Evolutionary conservation across 2,888 invertebrate genomes (phyloP).

Genomic region (Latrodectus hesperus): DNA sequence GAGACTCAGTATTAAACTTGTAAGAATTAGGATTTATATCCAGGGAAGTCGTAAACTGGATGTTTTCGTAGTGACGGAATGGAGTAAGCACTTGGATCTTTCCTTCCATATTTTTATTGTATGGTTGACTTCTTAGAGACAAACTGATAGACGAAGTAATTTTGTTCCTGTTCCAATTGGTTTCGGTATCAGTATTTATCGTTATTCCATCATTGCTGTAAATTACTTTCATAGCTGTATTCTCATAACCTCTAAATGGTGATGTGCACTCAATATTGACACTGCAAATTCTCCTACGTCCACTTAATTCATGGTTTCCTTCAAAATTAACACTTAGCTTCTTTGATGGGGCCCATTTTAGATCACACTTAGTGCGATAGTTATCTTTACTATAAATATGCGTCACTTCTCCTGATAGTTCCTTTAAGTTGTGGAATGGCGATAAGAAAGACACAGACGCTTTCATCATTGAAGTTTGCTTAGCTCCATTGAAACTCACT

Average conservation of each 20-base stretch:
- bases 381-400: slow-evolving; percentile 18
- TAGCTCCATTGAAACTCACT: slow-evolving; percentile 15
- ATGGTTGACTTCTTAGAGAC: slow-evolving; percentile 17
- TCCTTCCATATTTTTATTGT: slow-evolving; percentile 53
- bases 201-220: slow-evolving; percentile 57
- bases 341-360: slow-evolving; percentile 58
- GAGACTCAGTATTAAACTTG: slow-evolving; percentile 54
- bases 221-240: slow-evolving; percentile 22
- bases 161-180: slow-evolving; percentile 56
- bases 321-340: slow-evolving; percentile 47
- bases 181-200: slow-evolving; percentile 45
- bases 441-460: slow-evolving; percentile 29
- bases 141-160: slow-evolving; percentile 26
- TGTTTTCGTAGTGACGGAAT: slow-evolving; percentile 52
- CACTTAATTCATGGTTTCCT: slow-evolving; percentile 44
- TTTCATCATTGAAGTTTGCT: slow-evolving; percentile 22
- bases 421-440: slow-evolving; percentile 40
- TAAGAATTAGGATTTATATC: slow-evolving; percentile 40
- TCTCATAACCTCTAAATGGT: slow-evolving; percentile 60
- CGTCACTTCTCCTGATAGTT: slow-evolving; percentile 41
- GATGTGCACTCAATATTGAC: slow-evolving; percentile 29
- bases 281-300: slow-evolving; percentile 46
- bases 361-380: slow-evolving; percentile 23
- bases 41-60: slow-evolving; percentile 34
- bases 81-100: slow-evolving; percentile 59